Evolutionary conservation across 2,113 vertebrate genomes (phyloP), one percentile per base, ranked within the genome.

Genomic region (Callionymus lyra): DNA sequence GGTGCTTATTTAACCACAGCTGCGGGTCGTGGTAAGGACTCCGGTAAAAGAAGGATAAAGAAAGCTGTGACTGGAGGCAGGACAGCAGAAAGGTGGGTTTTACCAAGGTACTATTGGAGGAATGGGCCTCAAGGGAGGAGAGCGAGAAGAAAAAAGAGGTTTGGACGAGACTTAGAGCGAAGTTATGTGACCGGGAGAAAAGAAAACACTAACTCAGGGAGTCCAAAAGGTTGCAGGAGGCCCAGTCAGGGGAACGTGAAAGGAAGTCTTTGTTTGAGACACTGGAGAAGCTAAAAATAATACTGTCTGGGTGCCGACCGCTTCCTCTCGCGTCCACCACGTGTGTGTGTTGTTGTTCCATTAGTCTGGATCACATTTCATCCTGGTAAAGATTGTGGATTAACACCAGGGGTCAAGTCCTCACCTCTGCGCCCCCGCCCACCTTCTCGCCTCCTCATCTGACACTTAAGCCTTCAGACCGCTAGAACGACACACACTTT

Each of bases 1-100:
- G 2, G 47, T 74, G 80, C 80, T 84, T 81, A 70, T 75, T 81
- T 72, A 80, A 59, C 65, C 51, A 21, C 46, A 54, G 70, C 47
- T 31, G 51, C 39, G 58, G 63, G 46, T 41, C 14, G 13, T 6
- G 47, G 47, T 53, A 54, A 57, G 56, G 59, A 53, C 9, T 27
- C 8, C 21, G 8, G 21, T 27, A 8, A 27, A 27, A 27, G 31
- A 6, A 56, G 55, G 35, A 10, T 39, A 38, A 37, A 43, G 54
- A 55, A 63, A 44, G 53, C 51, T 56, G 62, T 39, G 65, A 58
- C 56, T 46, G 47, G 48, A 41, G 59, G 57, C 61, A 38, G 33
- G 35, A 45, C 6, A 13, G 32, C 17, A 48, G 18, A 19, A 54
- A 44, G 32, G 50, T 4, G 1, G 46, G 41, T 35, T 48, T 69